A percentile compares a stretch with the other conserved stretches of the same genome.
These are phyloP conservation scores for Sipha flava DNA, from an alignment of 1,140 invertebrate genomes.

Conservation along the genomic window DNA sequence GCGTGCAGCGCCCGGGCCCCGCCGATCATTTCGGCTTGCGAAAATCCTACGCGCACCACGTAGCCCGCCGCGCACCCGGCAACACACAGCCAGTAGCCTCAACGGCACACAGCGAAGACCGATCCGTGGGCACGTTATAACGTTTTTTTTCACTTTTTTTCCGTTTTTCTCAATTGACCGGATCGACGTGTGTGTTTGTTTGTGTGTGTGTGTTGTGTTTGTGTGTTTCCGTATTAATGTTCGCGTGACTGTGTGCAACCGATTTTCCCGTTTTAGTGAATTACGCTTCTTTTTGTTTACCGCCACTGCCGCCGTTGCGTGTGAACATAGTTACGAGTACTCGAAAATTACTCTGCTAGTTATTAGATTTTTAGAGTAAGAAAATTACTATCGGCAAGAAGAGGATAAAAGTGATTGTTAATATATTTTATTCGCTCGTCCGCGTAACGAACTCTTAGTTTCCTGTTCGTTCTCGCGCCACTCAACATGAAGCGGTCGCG, in stretches of 20 bases:
- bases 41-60: constrained; percentile 30
- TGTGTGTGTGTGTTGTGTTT: too few relatives aligned
- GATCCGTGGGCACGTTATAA: not conserved
- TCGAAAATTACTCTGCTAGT: not conserved
- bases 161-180: too few relatives aligned
- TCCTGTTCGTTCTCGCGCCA: not conserved
- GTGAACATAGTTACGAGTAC: not conserved
- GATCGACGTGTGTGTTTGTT: too few relatives aligned
- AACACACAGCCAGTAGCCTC: not conserved
- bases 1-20: constrained; percentile 30
- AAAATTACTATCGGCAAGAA: too few relatives aligned
- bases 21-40: constrained; percentile 29
- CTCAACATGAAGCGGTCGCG: not conserved
- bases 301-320: not conserved
- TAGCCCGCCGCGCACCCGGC: constrained; percentile 17
- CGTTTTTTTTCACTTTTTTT: not conserved
- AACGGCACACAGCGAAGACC: not conserved
- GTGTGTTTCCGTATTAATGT: too few relatives aligned
- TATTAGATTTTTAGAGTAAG: not conserved
- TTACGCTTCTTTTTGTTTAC: too few relatives aligned
- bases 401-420: too few relatives aligned
- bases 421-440: too few relatives aligned
- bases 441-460: not conserved
- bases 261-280: not conserved
- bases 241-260: too few relatives aligned